Evolutionary conservation across 2,888 invertebrate species (phyloP).

Genomic region (Acleris sparsana): DNA sequence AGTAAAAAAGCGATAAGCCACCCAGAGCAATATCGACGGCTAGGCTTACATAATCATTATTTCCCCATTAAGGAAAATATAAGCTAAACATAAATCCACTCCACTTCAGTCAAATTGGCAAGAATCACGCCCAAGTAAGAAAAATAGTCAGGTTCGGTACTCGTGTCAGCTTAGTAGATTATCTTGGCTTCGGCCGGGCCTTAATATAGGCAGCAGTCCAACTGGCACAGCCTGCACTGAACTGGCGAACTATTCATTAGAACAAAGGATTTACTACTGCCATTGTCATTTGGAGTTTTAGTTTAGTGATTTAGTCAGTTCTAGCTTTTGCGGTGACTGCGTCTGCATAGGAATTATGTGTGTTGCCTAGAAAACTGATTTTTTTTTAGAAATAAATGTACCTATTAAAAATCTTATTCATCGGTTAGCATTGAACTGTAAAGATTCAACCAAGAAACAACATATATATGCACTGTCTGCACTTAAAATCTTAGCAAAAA

Average conservation of each 20-base stretch:
- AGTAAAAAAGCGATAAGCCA: not conserved
- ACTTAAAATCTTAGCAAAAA: too few relatives aligned
- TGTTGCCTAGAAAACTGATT: too few relatives aligned
- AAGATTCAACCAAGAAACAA: too few relatives aligned
- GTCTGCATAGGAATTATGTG: too few relatives aligned
- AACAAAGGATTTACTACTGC: conserved; percentile 61
- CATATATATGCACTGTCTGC: too few relatives aligned
- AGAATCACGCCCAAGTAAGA: conserved; percentile 33
- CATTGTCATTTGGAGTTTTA: conserved; percentile 58
- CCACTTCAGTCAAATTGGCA: conserved; percentile 37
- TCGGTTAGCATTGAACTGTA: too few relatives aligned
- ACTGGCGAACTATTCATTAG: conserved; percentile 60
- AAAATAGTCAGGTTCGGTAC: conserved; percentile 40
- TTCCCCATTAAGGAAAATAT: not conserved
- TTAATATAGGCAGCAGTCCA: conserved; percentile 44
- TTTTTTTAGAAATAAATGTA: too few relatives aligned
- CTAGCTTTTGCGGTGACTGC: not conserved
- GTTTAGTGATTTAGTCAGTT: conserved; percentile 46
- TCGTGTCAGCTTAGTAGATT: conserved; percentile 62
- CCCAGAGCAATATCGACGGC: not conserved
- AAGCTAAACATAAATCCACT: conserved; percentile 22
- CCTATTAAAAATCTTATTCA: too few relatives aligned
- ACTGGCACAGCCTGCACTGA: conserved; percentile 42
- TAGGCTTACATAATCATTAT: not conserved
- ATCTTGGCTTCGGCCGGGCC: conserved; percentile 61